Base-by-base conservation (phyloP, 2,888 invertebrate species). In the Eulithis prunata region DNA sequence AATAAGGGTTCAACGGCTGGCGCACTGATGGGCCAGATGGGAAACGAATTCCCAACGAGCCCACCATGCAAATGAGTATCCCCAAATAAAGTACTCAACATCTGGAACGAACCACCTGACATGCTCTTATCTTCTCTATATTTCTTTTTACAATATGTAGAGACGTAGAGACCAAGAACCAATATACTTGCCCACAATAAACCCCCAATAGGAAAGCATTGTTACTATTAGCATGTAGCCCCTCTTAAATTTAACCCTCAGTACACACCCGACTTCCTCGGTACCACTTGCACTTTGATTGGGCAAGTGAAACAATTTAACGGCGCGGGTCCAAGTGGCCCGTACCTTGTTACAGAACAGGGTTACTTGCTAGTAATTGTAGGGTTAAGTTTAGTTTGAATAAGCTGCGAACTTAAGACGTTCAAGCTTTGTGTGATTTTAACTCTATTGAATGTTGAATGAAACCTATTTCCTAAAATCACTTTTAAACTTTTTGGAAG, bases 301-400 rank as follows among this genome's bases (percentile, higher is more conserved):
- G 79, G 68, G 61, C 73, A 79, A 81, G 76, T 78, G 57, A 76
- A 76, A 77, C 81, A 73, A 74, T 77, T 72, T 73, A 61, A 66
- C 66, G 59, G 59, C 47, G 52, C 66, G 49, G 69, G 65, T 66
- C 43, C 45, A 58, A 69, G 56, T 47, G 53, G 28, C 66, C 56
- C 54, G 58, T 51, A 38, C 21, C 38, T 41, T 21, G 66, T 58
- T 54, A 54, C 63, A 47, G 58, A 66, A 52, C 64, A 62, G 51
- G 21, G 66, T 64, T 62, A 43, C 53, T 63, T 43, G 3, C 59
- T 47, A 59, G 55, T 64, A 66, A 62, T 63, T 66, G 62, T 38
- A 54, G 58, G 51, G 46, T 46, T 58, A 55, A 66, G 55, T 62
- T 62, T 58, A 58, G 51, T 58, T 64, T 13, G 47, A 47, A 54